phyloP scores from a whole-genome alignment of 2,888 invertebrate genomes.

The Agrotis exclamationis region DNA sequence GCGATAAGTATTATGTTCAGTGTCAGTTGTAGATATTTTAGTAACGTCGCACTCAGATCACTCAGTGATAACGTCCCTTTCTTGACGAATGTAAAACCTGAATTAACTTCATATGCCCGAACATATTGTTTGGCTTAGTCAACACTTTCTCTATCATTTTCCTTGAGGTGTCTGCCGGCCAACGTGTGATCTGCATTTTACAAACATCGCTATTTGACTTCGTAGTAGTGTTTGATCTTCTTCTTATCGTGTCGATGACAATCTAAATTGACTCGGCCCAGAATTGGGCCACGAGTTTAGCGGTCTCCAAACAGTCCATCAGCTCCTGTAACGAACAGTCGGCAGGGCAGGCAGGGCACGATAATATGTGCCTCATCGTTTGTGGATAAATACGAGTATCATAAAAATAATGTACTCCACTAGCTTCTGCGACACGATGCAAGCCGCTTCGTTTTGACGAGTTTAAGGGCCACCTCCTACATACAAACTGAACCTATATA shows the following conservation, averaged over 20 bases:
- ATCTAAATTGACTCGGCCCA: too few relatives aligned
- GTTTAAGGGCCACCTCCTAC: neutral
- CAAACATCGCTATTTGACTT: neutral
- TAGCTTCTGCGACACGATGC: too few relatives aligned
- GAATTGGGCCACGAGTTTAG: too few relatives aligned
- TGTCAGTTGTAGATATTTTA: slow-evolving; percentile 30
- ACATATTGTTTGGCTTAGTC: neutral
- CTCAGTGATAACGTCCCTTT: slow-evolving; percentile 10
- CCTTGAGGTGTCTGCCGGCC: neutral
- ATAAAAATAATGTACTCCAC: neutral
- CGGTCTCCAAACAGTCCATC: too few relatives aligned
- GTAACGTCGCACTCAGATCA: slow-evolving; percentile 15
- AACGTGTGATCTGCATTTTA: neutral
- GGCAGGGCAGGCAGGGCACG: too few relatives aligned
- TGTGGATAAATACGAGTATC: neutral
- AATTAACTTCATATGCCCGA: neutral
- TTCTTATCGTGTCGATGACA: too few relatives aligned
- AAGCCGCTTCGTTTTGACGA: too few relatives aligned
- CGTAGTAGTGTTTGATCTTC: too few relatives aligned
- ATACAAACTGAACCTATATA: neutral
- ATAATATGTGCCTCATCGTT: too few relatives aligned
- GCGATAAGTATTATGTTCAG: slow-evolving; percentile 29
- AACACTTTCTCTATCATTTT: neutral
- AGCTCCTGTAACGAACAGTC: too few relatives aligned
- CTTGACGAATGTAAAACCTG: neutral